Evolutionary conservation across 2,888 invertebrate species (phyloP).

Genomic region (Bruchidius siliquastri): DNA sequence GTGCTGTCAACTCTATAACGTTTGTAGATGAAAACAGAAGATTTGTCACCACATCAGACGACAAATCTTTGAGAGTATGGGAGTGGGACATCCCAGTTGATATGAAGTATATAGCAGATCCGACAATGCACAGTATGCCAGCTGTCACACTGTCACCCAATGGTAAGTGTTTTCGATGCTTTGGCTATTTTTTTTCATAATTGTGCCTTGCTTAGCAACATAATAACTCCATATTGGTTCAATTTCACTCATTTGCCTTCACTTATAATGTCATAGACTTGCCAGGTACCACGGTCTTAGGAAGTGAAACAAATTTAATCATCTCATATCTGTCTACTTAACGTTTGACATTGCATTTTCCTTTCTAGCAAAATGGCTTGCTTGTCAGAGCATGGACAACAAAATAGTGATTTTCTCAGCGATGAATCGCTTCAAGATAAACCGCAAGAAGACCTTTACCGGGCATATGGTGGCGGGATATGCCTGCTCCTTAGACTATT

Average conservation of each 20-base stretch:
- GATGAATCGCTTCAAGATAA: slow-evolving; percentile 94
- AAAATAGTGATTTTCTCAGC: slow-evolving; percentile 97
- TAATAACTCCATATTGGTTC: too few species aligned
- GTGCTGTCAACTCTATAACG: slow-evolving; percentile 97
- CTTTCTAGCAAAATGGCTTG: slow-evolving; percentile 77
- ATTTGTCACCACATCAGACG: slow-evolving; percentile 98
- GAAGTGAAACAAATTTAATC: too few species aligned
- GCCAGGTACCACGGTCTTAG: too few species aligned
- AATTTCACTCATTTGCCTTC: too few species aligned
- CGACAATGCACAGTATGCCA: slow-evolving; percentile 98
- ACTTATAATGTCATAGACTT: too few species aligned
- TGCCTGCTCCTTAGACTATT: slow-evolving; percentile 94
- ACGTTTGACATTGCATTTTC: neutral
- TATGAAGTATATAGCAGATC: slow-evolving; percentile 99
- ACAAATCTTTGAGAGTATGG: slow-evolving; percentile 98
- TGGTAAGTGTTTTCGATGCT: slow-evolving; percentile 53
- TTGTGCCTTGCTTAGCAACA: too few species aligned
- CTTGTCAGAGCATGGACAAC: slow-evolving; percentile 99
- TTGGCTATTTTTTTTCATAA: too few species aligned
- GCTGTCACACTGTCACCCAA: slow-evolving; percentile 93
- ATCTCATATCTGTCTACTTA: too few species aligned
- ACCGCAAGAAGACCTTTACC: slow-evolving; percentile 94
- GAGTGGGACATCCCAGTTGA: slow-evolving; percentile 99
- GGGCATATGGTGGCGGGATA: slow-evolving; percentile 99
- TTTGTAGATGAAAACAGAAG: slow-evolving; percentile 98